Base-by-base conservation (phyloP, 2,888 invertebrate species). In the Drosophila gaucha region DNA sequence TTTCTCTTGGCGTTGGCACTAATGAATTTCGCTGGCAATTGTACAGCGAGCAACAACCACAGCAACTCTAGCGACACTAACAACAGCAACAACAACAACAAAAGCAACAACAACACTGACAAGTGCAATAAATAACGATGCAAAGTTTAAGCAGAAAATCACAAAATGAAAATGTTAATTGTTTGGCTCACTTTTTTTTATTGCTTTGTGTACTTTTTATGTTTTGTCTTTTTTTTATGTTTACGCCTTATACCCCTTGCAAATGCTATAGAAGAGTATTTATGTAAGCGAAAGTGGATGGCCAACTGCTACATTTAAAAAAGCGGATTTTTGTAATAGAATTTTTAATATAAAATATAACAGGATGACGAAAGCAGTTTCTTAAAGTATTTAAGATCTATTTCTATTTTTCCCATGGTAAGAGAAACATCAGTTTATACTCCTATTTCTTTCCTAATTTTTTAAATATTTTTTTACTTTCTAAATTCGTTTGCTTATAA, bases 91-190 rank as follows among this genome's bases (percentile, higher is more conserved):
- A 22, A 35, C 26, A 36, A n/a, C 8, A 51, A 24, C 39, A 20
- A 24, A 12, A 18, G 16, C 35, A 56, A 49, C 35, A 39, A 14
- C 52, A 74, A 57, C 59, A 51, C 52, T 52, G 67, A 70, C 71
- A 70, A 69, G 74, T 74, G 68, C 67, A 70, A 86, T 72, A 86
- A 86, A 82, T 86, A 67, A 59, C 70, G 57, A 44, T 62, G 83
- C 66, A 68, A 70, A 71, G 74, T 74, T 84, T 58, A 62, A 80
- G 71, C 60, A 58, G 54, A 77, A 87, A 85, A 78, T 82, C 85
- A 85, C 72, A 67, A 87, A 82, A 87, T 82, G 78, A 75, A 87
- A 85, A 87, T 82, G 85, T 87, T 82, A 87, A 87, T 82, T 83
- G 86, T 82, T 72, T 82, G 84, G 59, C 65, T 60, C 62, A 33